These are phyloP conservation scores for Orcinus orca DNA, from an alignment of 2,113 vertebrate species.

Conservation along the genomic window DNA sequence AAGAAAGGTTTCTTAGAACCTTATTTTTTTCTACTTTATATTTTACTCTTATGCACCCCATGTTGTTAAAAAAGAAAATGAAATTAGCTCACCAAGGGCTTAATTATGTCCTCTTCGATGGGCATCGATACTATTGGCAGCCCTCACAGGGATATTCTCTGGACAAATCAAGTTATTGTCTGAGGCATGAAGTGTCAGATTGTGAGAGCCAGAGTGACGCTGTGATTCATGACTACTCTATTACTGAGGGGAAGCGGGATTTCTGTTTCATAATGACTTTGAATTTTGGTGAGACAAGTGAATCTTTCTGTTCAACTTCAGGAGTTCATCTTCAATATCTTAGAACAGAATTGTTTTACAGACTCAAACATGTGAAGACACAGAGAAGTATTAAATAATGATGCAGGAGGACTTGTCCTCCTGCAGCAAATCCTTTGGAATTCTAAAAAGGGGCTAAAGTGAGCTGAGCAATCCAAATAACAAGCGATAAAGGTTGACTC, in stretches of 20 bases:
- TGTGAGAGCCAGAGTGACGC: conserved; percentile 83
- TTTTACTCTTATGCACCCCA: conserved; percentile 66
- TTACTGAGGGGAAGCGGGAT: conserved; percentile 81
- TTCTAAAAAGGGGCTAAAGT: neutral
- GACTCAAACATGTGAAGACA: conserved; percentile 72
- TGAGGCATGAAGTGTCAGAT: conserved; percentile 86
- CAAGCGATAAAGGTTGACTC: neutral
- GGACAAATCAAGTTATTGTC: conserved; percentile 89
- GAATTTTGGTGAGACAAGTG: conserved; percentile 84
- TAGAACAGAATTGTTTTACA: conserved; percentile 76
- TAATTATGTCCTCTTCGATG: conserved; percentile 82
- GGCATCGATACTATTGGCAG: conserved; percentile 82
- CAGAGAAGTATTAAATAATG: conserved; percentile 75
- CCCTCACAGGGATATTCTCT: conserved; percentile 77
- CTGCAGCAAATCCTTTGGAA: neutral
- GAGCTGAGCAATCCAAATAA: neutral
- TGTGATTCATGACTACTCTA: conserved; percentile 84
- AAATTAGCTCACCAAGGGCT: conserved; percentile 81
- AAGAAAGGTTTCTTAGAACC: conserved; percentile 14
- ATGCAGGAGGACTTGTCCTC: conserved; percentile 20
- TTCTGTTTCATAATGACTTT: conserved; percentile 84
- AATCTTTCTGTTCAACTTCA: conserved; percentile 80
- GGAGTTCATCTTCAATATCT: conserved; percentile 78
- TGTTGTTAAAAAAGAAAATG: conserved; percentile 76
- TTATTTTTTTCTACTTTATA: conserved; percentile 4